phyloP scores from a whole-genome alignment of 2,113 vertebrate genomes.

The Lophotis ruficrista region DNA sequence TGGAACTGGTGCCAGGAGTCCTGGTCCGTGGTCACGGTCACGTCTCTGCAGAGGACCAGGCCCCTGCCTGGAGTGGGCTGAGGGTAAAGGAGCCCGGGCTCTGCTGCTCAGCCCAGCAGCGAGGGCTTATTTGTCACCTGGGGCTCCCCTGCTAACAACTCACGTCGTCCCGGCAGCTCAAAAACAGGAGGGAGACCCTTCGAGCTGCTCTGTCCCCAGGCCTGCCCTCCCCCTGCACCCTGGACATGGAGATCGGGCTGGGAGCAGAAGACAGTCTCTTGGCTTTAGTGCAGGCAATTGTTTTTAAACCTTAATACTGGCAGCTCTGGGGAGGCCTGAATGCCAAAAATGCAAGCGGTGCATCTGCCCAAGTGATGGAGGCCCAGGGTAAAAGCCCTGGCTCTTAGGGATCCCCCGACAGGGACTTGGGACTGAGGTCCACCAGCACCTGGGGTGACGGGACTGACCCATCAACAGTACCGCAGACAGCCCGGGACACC shows the following conservation, averaged over 20 bases:
- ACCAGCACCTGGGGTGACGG: not conserved
- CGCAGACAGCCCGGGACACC: not conserved
- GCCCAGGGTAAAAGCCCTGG: not conserved
- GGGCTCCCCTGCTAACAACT: fast-evolving
- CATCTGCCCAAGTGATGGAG: not conserved
- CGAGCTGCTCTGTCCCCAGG: not conserved
- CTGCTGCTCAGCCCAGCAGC: not conserved
- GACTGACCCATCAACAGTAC: not conserved
- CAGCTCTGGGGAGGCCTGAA: not conserved
- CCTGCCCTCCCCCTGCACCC: not conserved
- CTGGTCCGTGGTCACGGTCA: not conserved
- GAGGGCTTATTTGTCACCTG: not conserved
- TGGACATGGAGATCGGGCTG: not conserved
- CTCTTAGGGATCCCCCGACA: not conserved
- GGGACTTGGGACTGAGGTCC: not conserved
- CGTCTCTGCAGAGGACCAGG: not conserved
- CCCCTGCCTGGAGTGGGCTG: not conserved
- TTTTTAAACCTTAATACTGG: not conserved
- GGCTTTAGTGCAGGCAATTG: not conserved
- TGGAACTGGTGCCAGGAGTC: not conserved
- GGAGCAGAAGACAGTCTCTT: not conserved
- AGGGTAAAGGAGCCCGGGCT: not conserved
- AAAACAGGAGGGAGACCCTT: not conserved
- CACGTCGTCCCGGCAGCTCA: not conserved
- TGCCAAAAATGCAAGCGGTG: not conserved